Evolutionary conservation across 2,888 invertebrate species (phyloP).

Genomic region (Parnassius smintheus): DNA sequence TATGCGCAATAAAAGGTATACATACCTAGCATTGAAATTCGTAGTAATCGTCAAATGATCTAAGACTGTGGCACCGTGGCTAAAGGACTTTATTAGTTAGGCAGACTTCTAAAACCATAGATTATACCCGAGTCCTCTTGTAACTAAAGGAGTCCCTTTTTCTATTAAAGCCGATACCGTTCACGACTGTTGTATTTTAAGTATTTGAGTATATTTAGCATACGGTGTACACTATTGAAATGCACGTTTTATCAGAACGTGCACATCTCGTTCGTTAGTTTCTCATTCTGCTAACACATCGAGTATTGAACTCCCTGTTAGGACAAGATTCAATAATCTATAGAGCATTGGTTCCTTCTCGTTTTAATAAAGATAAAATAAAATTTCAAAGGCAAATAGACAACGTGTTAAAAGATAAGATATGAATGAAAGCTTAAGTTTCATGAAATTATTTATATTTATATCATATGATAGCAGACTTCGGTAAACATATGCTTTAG

Average conservation of each 20-base stretch:
- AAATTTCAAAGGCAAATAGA: no score
- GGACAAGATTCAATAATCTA: not conserved
- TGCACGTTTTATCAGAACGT: conserved; percentile 11
- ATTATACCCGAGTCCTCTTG: no score
- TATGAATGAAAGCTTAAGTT: no score
- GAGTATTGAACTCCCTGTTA: conserved; percentile 9
- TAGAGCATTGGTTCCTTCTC: not conserved
- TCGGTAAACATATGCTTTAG: no score
- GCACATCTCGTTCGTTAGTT: conserved; percentile 13
- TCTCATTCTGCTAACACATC: not conserved
- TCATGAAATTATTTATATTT: no score
- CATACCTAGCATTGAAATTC: no score
- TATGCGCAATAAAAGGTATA: no score
- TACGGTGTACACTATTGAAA: conserved; percentile 6
- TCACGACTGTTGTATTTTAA: not conserved
- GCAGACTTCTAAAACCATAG: not conserved
- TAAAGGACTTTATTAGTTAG: not conserved
- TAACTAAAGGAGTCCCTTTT: not conserved
- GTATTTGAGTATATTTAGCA: not conserved
- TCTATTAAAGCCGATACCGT: not conserved
- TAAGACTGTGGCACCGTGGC: not conserved
- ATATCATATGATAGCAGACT: no score
- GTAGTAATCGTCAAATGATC: not conserved
- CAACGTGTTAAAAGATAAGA: no score
- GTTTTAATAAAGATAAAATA: not conserved